phyloP scores from a whole-genome alignment of 2,797 vertebrate genomes.

The Emys orbicularis region DNA sequence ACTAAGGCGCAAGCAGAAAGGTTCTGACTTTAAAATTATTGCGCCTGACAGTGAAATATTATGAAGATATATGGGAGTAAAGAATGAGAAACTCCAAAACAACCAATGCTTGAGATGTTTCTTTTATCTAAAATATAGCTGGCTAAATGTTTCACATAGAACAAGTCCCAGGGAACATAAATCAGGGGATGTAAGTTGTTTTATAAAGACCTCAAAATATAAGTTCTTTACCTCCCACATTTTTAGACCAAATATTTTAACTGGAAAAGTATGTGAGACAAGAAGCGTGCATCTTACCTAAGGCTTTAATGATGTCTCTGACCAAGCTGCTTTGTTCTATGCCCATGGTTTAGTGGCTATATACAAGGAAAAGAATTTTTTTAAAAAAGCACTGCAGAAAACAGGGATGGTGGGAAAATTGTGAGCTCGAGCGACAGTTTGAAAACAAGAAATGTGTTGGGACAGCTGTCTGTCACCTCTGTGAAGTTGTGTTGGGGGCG shows the following conservation, averaged over 20 bases:
- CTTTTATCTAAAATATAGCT: constrained; percentile 53
- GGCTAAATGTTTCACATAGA: constrained; percentile 30
- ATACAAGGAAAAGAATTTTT: background rate
- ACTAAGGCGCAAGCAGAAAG: background rate
- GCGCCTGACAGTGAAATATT: background rate
- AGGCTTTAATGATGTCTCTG: background rate
- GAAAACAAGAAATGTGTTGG: background rate
- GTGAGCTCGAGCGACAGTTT: background rate
- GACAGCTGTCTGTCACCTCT: background rate
- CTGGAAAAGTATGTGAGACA: constrained; percentile 50
- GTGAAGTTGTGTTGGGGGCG: background rate
- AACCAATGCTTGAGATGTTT: background rate
- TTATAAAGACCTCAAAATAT: constrained; percentile 36
- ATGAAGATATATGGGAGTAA: constrained; percentile 18
- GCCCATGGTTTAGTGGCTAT: background rate
- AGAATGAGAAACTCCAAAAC: background rate
- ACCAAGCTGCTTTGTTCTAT: constrained; percentile 9
- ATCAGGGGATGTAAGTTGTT: constrained; percentile 52
- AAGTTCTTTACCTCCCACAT: constrained; percentile 28
- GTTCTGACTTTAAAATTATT: constrained; percentile 20
- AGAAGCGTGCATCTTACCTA: background rate
- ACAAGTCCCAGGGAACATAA: constrained; percentile 36
- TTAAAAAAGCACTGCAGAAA: rapidly evolving
- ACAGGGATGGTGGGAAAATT: background rate
- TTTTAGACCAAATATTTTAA: constrained; percentile 35